A percentile compares a stretch with the other conserved stretches of the same genome.
phyloP scores from a whole-genome alignment of 64 coral and sea anemone species.

The Montipora foliosa region DNA sequence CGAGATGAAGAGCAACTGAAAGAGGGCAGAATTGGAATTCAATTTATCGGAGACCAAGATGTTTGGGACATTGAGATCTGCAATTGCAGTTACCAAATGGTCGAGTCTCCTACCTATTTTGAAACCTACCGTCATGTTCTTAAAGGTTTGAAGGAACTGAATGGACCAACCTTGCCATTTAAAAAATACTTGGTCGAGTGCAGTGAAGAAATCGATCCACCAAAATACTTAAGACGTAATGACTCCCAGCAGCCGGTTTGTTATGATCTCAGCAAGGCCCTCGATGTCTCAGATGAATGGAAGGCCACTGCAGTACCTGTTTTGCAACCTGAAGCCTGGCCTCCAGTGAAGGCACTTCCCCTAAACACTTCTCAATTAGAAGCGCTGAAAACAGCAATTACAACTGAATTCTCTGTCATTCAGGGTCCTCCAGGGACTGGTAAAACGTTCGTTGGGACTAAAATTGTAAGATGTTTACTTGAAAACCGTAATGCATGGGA shows the following conservation, averaged over 20 bases:
- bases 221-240: too few relatives aligned
- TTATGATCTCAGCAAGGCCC: too few relatives aligned
- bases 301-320: slow-evolving; percentile 46
- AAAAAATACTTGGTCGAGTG: too few relatives aligned
- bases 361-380: slow-evolving; percentile 84
- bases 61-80: slow-evolving; percentile 44
- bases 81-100: too few relatives aligned
- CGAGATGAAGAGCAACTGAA: slow-evolving; percentile 31
- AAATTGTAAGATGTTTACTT: slow-evolving; percentile 67
- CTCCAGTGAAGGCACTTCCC: slow-evolving; percentile 41
- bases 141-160: too few relatives aligned
- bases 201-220: too few relatives aligned
- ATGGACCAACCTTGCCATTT: too few relatives aligned
- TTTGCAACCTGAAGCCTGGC: slow-evolving; percentile 68
- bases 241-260: too few relatives aligned
- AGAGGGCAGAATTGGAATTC: slow-evolving; percentile 9
- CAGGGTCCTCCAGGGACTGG: slow-evolving; percentile 96
- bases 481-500: background rate
- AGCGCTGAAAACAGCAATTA: slow-evolving; percentile 79
- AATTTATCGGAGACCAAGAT: slow-evolving; percentile 43
- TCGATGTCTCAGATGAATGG: background rate
- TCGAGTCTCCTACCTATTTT: too few relatives aligned
- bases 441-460: slow-evolving; percentile 87
- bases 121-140: too few relatives aligned
- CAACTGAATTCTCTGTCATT: slow-evolving; percentile 91